A percentile compares a stretch with the other conserved stretches of the same genome.
phyloP scores from a whole-genome alignment of 2,113 vertebrate species.

The Suricata suricatta region DNA sequence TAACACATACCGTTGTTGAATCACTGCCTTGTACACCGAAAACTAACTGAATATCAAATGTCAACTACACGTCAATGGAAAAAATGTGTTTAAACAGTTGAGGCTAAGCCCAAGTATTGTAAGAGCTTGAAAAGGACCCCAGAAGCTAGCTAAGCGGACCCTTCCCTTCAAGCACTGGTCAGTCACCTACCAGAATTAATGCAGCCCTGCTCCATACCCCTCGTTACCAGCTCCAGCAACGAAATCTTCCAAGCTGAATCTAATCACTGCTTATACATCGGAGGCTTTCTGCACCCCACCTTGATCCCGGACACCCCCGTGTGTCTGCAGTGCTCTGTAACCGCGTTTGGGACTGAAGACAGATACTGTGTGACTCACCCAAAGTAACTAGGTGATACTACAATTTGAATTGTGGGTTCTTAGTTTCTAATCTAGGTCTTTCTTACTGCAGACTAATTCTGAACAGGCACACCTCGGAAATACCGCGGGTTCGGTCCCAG shows the following conservation, averaged over 20 bases:
- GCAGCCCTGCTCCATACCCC: background rate
- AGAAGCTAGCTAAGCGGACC: background rate
- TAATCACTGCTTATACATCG: accelerated
- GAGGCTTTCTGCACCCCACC: background rate
- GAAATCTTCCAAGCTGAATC: background rate
- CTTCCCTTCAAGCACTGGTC: no score
- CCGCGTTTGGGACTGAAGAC: accelerated
- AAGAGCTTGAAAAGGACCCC: background rate
- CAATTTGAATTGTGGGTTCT: background rate
- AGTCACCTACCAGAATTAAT: background rate
- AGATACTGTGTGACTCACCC: background rate
- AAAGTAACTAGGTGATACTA: background rate
- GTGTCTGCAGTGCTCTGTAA: accelerated
- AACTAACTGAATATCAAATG: background rate
- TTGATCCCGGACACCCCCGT: accelerated
- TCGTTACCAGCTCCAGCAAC: background rate
- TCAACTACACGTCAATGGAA: background rate
- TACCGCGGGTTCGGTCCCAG: background rate
- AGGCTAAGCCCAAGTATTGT: background rate
- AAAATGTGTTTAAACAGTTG: background rate
- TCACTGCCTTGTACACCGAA: accelerated
- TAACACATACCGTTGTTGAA: background rate
- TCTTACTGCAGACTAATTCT: background rate
- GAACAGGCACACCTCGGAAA: background rate
- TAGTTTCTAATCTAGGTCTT: background rate